Evolutionary conservation across 2,797 vertebrate genomes (phyloP), one percentile per base, ranked within the genome.

Genomic region (Anniella stebbinsi): DNA sequence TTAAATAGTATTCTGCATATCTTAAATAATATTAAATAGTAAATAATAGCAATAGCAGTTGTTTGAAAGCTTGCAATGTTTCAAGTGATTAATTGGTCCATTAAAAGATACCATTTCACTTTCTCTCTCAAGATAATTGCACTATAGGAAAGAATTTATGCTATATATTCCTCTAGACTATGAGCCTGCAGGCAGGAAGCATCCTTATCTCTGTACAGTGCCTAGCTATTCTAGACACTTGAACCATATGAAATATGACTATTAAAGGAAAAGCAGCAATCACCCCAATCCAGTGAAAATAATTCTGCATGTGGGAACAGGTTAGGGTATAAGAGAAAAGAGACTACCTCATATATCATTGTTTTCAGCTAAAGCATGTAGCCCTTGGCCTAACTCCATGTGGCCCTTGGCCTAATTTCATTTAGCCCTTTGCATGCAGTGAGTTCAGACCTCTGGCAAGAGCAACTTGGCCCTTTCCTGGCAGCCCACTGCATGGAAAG

Each of bases 81-180:
- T 84, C 85, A 86, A 77, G 60, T 78, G 66, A 86, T 77, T 69
- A 80, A 85, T 45, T 85, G 28, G 28, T 80, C 48, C 13, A 72
- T 89, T 89, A 89, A 67, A 89, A 84, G 17, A 60, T 70, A 89
- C 28, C 15, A 33, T 69, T 89, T 84, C 51, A 82, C 67, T 72
- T 70, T 82, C 25, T 89, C 6, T 89, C 51, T 23, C n/a, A 66
- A 63, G 45, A 54, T 78, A 89, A 89, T 78, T 78, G 88, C 36
- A 72, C 25, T 66, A 41, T 60, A 78, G 63, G 21, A 54, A 25
- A 4, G 38, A 78, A 70, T 38, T 70, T 54, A 36, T 70, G 23
- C 66, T 80, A 72, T 70, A 70, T 57, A 45, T 78, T 85, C 75
- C 66, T 60, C 60, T 76, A 48, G 28, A 28, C 69, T 63, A 13